phyloP scores from a whole-genome alignment of 1,140 invertebrate species.

The Calliopsis andreniformis region DNA sequence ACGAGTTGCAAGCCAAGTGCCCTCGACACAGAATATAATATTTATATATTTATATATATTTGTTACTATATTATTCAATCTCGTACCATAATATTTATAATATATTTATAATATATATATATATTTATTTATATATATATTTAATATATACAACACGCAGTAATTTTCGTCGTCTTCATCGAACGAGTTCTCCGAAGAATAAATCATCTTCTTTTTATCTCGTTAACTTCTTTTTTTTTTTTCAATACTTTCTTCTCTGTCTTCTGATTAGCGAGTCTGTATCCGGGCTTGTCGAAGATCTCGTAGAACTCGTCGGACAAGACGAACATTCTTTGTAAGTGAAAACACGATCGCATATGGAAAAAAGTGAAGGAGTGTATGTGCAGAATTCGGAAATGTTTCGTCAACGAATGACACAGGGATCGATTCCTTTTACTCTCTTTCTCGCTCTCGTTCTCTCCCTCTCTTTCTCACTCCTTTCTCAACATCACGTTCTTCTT shows the following conservation, averaged over 20 bases:
- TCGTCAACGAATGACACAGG: slow-evolving; percentile 45
- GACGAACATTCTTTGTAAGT: slow-evolving; percentile 57
- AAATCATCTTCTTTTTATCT: neutral
- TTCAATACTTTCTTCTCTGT: neutral
- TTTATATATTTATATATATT: slow-evolving; percentile 64
- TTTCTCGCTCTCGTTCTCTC: neutral
- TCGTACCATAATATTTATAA: slow-evolving; percentile 72
- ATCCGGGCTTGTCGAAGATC: slow-evolving; percentile 8
- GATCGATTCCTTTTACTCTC: slow-evolving; percentile 14
- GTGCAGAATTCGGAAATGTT: slow-evolving; percentile 67
- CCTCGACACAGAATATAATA: slow-evolving; percentile 74
- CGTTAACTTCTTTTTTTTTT: neutral
- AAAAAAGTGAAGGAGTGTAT: slow-evolving; percentile 55
- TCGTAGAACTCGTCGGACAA: slow-evolving; percentile 50
- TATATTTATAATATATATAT: slow-evolving; percentile 71
- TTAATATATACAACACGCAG: slow-evolving; percentile 79
- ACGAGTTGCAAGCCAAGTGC: slow-evolving; percentile 75
- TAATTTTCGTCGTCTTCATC: slow-evolving; percentile 53
- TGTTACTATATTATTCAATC: slow-evolving; percentile 74
- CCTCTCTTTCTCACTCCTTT: neutral
- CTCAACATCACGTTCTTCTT: neutral
- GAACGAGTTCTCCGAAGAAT: slow-evolving; percentile 48
- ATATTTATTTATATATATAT: slow-evolving; percentile 70
- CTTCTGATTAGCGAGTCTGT: neutral
- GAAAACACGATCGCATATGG: slow-evolving; percentile 62